phyloP scores from a whole-genome alignment of 2,113 vertebrate genomes.

The Opisthocomus hoazin region DNA sequence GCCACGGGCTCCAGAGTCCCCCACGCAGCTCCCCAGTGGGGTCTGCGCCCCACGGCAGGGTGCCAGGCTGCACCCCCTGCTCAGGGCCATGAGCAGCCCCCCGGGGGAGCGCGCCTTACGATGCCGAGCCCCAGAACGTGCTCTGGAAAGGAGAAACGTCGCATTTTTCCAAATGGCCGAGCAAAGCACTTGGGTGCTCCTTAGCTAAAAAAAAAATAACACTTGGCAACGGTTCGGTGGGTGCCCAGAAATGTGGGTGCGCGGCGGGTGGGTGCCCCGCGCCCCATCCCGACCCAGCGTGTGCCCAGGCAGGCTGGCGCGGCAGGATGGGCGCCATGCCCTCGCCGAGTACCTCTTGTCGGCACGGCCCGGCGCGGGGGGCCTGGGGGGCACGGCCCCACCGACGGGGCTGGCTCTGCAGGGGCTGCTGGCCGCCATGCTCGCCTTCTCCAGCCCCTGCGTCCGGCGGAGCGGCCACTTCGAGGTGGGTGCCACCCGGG shows the following conservation, averaged over 20 bases:
- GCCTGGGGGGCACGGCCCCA: slow-evolving; percentile 73
- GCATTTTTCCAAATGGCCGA: rapidly evolving
- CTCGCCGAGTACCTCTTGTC: slow-evolving; percentile 82
- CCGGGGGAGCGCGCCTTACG: rapidly evolving
- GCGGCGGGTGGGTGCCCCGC: not conserved
- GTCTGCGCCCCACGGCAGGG: rapidly evolving
- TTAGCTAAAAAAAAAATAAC: no score
- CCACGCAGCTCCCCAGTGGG: not conserved
- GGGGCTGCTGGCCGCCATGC: slow-evolving; percentile 75
- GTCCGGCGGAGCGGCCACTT: slow-evolving; percentile 84
- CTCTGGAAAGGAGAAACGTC: not conserved
- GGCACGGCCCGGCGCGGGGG: slow-evolving; percentile 74
- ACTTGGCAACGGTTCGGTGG: rapidly evolving
- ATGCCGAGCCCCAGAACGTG: rapidly evolving
- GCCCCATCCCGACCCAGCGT: rapidly evolving
- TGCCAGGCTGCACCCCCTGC: not conserved
- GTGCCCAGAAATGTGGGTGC: not conserved
- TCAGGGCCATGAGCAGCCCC: not conserved
- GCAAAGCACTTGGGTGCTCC: not conserved
- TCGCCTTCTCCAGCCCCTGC: slow-evolving; percentile 81
- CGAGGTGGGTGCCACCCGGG: slow-evolving; percentile 61
- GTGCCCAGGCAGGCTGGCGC: slow-evolving; percentile 61
- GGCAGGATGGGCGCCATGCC: not conserved
- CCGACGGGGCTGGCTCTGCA: slow-evolving; percentile 77
- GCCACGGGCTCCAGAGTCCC: not conserved